phyloP scores from a whole-genome alignment of 1,140 invertebrate genomes.

The Belonocnema kinseyi region DNA sequence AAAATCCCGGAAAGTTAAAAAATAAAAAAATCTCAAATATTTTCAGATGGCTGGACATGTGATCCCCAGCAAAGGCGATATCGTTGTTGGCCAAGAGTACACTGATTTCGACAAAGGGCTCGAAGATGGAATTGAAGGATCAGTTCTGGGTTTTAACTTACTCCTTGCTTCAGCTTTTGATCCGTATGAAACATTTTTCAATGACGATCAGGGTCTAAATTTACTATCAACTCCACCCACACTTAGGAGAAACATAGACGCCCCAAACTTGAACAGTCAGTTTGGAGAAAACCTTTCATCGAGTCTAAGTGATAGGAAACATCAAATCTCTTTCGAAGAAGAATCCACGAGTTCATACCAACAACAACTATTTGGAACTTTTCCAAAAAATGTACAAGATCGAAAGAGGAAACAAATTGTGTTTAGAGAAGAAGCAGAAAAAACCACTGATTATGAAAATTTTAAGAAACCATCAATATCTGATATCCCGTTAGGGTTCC shows the following conservation, averaged over 20 bases:
- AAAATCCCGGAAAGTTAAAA: neutral
- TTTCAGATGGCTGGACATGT: constrained; percentile 73
- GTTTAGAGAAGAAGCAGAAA: neutral
- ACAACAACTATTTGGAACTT: no score
- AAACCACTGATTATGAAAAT: constrained; percentile 3
- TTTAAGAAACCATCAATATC: neutral
- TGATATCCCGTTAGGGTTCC: constrained; percentile 67
- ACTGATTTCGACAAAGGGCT: constrained; percentile 80
- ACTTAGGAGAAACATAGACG: neutral
- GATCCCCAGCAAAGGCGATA: constrained; percentile 78
- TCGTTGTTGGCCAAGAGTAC: constrained; percentile 82
- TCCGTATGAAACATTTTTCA: neutral
- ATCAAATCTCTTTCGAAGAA: neutral
- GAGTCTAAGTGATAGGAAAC: neutral
- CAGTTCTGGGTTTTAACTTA: constrained; percentile 82
- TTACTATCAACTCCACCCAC: constrained; percentile 39
- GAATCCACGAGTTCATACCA: no score
- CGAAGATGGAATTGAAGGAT: constrained; percentile 81
- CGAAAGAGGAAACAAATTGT: no score
- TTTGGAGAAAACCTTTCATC: constrained; percentile 13
- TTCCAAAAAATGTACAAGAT: no score
- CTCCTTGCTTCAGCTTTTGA: constrained; percentile 77
- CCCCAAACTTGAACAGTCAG: neutral
- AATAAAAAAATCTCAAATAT: neutral
- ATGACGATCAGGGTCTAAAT: neutral